Conservation (phyloP, 2,113 vertebrate species). For the Verasper variegatus region DNA sequence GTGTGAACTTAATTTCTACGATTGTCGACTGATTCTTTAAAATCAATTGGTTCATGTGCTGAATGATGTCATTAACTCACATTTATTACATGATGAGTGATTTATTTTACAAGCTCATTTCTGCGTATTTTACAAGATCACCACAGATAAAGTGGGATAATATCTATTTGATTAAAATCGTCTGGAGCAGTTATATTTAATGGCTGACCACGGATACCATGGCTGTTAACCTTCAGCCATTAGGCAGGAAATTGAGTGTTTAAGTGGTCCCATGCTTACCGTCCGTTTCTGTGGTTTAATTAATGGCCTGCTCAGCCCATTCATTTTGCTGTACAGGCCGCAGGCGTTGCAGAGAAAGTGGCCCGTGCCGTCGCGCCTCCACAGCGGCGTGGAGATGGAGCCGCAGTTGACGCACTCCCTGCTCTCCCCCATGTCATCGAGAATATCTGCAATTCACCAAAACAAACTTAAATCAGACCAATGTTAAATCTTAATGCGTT, state of each 20-base stretch:
- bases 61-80: not conserved
- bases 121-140: not conserved
- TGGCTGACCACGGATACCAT: constrained; percentile 15
- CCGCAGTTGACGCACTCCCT: constrained; percentile 98
- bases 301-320: constrained; percentile 96
- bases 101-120: not conserved
- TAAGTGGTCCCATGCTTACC: constrained; percentile 84
- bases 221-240: constrained; percentile 51
- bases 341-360: constrained; percentile 99
- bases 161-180: not conserved
- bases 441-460: constrained; percentile 84
- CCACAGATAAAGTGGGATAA: not conserved
- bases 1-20: not conserved
- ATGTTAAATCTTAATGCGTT: not conserved
- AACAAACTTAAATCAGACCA: not conserved
- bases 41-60: not conserved
- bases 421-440: constrained; percentile 95
- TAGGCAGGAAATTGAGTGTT: constrained; percentile 66
- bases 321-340: constrained; percentile 99
- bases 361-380: constrained; percentile 97
- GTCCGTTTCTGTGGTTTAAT: constrained; percentile 98
- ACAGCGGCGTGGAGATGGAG: constrained; percentile 97
- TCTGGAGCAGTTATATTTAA: not conserved
- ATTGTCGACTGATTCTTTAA: not conserved
- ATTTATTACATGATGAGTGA: not conserved